Evolutionary conservation across 2,797 vertebrate genomes (phyloP).

Genomic region (Urophycis tenuis): DNA sequence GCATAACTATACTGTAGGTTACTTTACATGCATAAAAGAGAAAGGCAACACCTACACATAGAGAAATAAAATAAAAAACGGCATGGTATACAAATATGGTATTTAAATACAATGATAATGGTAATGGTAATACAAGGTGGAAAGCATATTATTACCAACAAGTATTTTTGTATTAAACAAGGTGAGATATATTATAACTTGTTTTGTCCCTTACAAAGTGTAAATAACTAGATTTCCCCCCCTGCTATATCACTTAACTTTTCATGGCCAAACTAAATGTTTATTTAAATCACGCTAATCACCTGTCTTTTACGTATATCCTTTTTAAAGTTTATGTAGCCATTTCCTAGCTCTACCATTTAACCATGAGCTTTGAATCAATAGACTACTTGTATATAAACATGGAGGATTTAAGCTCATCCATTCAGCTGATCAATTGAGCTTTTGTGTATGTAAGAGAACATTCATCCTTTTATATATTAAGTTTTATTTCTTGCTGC

Average conservation of each 20-base stretch:
- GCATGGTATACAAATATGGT: constrained; percentile 32
- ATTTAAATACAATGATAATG: no score
- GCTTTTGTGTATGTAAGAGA: neutral
- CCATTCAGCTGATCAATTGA: neutral
- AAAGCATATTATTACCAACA: neutral
- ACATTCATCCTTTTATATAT: neutral
- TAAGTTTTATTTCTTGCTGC: neutral
- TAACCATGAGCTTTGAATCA: constrained; percentile 23
- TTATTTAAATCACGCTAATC: constrained; percentile 32
- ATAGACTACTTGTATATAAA: neutral
- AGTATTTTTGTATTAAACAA: neutral
- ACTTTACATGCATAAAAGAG: neutral
- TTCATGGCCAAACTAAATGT: constrained; percentile 25
- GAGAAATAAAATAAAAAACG: constrained; percentile 26
- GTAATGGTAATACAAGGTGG: neutral
- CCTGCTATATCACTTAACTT: constrained; percentile 35
- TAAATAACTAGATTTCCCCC: constrained; percentile 43
- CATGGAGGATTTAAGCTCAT: neutral
- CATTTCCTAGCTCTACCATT: constrained; percentile 33
- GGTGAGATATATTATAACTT: constrained; percentile 31
- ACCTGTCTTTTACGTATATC: constrained; percentile 20
- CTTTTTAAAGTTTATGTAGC: constrained; percentile 44
- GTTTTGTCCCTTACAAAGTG: constrained; percentile 41
- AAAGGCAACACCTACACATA: constrained; percentile 12
- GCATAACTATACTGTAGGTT: constrained; percentile 29